A percentile compares a stretch with the other conserved stretches of the same genome.
Evolutionary conservation across 2,113 vertebrate species (phyloP).

Genomic region (Odocoileus hemionus): DNA sequence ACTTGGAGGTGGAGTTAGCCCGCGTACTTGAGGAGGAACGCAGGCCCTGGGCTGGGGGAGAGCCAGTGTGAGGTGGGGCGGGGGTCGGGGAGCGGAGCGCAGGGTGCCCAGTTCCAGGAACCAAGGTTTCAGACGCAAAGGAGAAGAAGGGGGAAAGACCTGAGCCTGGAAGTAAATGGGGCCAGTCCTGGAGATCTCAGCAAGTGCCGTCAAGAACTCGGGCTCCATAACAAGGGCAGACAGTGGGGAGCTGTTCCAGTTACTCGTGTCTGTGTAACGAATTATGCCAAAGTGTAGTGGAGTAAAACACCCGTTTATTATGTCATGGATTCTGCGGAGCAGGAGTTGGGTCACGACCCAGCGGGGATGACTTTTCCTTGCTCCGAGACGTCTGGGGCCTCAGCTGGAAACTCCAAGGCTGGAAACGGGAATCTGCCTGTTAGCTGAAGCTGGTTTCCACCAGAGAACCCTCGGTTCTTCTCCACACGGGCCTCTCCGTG

Average conservation of each 20-base stretch:
- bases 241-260: background rate
- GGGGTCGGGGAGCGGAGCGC: background rate
- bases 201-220: background rate
- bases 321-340: background rate
- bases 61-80: accelerated
- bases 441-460: background rate
- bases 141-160: background rate
- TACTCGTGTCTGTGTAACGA: background rate
- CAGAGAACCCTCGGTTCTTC: background rate
- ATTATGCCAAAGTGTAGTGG: background rate
- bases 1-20: too few species aligned
- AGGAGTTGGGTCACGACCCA: background rate
- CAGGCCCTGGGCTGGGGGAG: background rate
- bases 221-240: background rate
- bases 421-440: background rate
- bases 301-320: background rate
- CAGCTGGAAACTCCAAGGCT: background rate
- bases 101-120: background rate
- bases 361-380: background rate
- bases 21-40: accelerated
- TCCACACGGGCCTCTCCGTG: accelerated
- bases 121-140: accelerated
- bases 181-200: background rate
- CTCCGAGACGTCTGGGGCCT: background rate
- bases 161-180: background rate